Base-by-base conservation (phyloP, 2,113 vertebrate species). In the Eptesicus fuscus region DNA sequence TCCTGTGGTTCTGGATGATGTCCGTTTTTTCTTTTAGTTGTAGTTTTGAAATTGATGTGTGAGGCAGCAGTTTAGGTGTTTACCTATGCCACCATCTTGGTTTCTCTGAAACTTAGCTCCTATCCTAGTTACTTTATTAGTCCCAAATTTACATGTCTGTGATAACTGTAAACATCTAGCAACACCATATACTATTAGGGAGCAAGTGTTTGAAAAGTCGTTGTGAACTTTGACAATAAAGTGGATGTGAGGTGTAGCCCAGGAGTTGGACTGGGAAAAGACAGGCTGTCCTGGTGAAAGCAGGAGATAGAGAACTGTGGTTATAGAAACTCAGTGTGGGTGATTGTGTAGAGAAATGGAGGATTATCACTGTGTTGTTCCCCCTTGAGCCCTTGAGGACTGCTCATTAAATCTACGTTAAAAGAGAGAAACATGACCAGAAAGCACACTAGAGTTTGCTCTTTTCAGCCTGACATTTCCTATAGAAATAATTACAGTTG, bases 381-480 rank as follows among this genome's bases (percentile, higher is more conserved):
- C 35, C 25, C 25, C 20, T 1, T 79, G 10, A 84, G 22, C 53
- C 25, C 67, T 78, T 8, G 35, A 83, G 82, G 47, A 74, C 40
- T 85, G 49, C 25, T 67, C 37, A 17, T 79, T 74, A 37, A 93
- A 56, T 86, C 11, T 61, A 77, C 30, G 73, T 67, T 77, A 25
- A 61, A 49, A 86, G 49, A 59, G 63, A 96, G 30, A 91, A 83
- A 37, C 28, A 82, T 85, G 61, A 77, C 59, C 30, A 85, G 63
- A 70, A 82, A 95, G 20, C 49, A 74, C 22, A 74, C 0, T 40
- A 40, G 59, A 40, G 20, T 89, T 78, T 84, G 28, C 18, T 89
- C 23, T 90, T 74, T 95, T 92, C n/a, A 76, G 28, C 14, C 5
- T 96, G 65, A 51, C 4, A 88, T 88, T 96, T 93, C 67, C n/a